Percentiles rank a stretch among this genome's conserved stretches.
These are phyloP conservation scores for Drosophila greeni DNA, from an alignment of 2,888 invertebrate species.

Conservation along the genomic window DNA sequence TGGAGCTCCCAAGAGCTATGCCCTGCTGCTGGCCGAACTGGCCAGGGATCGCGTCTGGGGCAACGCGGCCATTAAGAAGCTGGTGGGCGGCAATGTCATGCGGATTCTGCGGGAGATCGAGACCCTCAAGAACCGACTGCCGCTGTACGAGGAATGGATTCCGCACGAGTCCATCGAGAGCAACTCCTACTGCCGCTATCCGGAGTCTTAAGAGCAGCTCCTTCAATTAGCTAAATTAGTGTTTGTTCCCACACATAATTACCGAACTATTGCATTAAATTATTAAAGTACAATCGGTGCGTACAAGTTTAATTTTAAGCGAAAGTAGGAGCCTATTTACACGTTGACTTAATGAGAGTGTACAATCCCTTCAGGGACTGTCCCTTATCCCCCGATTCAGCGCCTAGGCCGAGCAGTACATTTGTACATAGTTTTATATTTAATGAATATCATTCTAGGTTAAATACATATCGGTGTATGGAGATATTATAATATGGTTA, in stretches of 20 bases:
- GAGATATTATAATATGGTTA: constrained; percentile 40
- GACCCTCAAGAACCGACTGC: constrained; percentile 78
- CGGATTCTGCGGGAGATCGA: constrained; percentile 81
- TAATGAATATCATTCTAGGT: constrained; percentile 50
- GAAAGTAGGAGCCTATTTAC: neutral
- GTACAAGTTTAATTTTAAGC: neutral
- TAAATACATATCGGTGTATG: constrained; percentile 47
- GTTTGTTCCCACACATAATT: constrained; percentile 30
- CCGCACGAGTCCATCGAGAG: constrained; percentile 80
- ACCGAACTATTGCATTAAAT: constrained; percentile 19
- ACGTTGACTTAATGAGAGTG: neutral
- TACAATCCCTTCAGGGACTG: neutral
- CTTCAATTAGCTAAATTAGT: constrained; percentile 12
- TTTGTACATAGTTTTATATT: constrained; percentile 45
- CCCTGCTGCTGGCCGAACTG: constrained; percentile 82
- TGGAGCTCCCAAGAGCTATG: constrained; percentile 80
- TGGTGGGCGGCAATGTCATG: constrained; percentile 82
- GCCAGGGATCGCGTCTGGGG: constrained; percentile 82
- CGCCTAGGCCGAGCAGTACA: neutral
- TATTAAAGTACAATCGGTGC: constrained; percentile 15
- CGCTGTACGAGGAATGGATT: constrained; percentile 81
- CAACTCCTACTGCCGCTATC: constrained; percentile 81
- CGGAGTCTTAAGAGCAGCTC: constrained; percentile 75
- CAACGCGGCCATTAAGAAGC: constrained; percentile 81
- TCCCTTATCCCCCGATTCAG: neutral